These are phyloP conservation scores for Crocidura indochinensis DNA, from an alignment of 2,797 vertebrate species.

Conservation along the genomic window DNA sequence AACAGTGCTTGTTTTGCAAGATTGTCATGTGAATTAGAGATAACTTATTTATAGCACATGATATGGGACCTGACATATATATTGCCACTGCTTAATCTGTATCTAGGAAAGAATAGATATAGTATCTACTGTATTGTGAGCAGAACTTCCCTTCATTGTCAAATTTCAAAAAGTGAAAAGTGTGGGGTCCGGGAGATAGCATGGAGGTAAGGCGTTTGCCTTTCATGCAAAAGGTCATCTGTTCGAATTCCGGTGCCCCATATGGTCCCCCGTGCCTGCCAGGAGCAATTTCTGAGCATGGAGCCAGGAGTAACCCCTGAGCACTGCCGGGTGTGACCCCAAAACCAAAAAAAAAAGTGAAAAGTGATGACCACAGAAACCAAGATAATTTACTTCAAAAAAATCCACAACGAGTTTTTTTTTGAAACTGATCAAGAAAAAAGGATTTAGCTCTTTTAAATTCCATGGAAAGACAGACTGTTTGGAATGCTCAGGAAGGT, in stretches of 20 bases:
- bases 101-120: neutral
- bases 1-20: constrained; percentile 33
- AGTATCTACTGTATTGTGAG: no score
- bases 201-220: no score
- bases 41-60: neutral
- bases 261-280: no score
- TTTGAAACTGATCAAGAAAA: constrained; percentile 27
- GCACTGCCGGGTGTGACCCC: no score
- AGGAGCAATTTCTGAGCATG: no score
- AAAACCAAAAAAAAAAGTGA: no score
- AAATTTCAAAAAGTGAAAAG: constrained; percentile 61
- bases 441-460: constrained; percentile 31
- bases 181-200: no score
- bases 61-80: neutral
- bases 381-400: constrained; percentile 58
- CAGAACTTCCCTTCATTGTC: neutral
- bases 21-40: neutral
- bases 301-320: no score
- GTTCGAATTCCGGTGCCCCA: no score
- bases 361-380: constrained; percentile 6
- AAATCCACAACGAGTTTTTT: neutral
- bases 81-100: constrained; percentile 20
- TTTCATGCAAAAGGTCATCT: no score
- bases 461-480: neutral
- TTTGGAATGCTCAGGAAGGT: constrained; percentile 58